Evolutionary conservation across 1,140 invertebrate species (phyloP), one percentile per base, ranked within the genome.

Genomic region (Procambarus virginalis): DNA sequence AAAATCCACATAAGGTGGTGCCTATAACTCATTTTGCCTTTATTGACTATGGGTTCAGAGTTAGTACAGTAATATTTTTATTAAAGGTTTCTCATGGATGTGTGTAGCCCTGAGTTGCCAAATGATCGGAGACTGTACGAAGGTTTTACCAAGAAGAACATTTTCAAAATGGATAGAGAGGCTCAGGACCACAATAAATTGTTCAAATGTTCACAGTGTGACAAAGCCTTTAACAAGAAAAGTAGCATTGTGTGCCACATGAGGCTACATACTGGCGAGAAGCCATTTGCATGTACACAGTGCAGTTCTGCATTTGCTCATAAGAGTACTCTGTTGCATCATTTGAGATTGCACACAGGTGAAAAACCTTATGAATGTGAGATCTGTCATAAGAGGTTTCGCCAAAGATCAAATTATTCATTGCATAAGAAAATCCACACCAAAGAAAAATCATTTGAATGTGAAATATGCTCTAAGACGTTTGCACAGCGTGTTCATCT

Each of bases 401-500:
- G 83, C 2, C 83, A 84, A 22, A 60, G 73, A 8, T 64, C 83
- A 2, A 75, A 75, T 34, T 84, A 84, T 45, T 34, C 68, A 10
- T 46, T 84, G 46, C 83, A 84, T 73, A 60, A 68, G 58, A 84
- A 75, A 68, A 84, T 51, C 0, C 83, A 84, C 83, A 84, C 68
- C 2, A 51, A 73, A 1, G 83, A 84, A 3, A 84, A 84, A 58
- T 22, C 12, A 34, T 84, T 84, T 68, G 49, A 51, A 6, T 84
- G 83, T 48, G 46, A 51, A n/a, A 17, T 64, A 17, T 84, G 83
- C n/a, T 48, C 68, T 17, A 84, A 84, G 83, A 10, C 51, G 70
- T 84, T 84, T 45, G 64, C 83, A n/a, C 83, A 84, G 70, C 68
- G 83, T 12, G 83, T 84, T 22, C 83, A 84, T 20, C 83, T 84